A percentile compares a stretch with the other conserved stretches of the same genome.
These are phyloP conservation scores for Apteryx mantelli DNA, from an alignment of 2,113 vertebrate species.

Conservation along the genomic window DNA sequence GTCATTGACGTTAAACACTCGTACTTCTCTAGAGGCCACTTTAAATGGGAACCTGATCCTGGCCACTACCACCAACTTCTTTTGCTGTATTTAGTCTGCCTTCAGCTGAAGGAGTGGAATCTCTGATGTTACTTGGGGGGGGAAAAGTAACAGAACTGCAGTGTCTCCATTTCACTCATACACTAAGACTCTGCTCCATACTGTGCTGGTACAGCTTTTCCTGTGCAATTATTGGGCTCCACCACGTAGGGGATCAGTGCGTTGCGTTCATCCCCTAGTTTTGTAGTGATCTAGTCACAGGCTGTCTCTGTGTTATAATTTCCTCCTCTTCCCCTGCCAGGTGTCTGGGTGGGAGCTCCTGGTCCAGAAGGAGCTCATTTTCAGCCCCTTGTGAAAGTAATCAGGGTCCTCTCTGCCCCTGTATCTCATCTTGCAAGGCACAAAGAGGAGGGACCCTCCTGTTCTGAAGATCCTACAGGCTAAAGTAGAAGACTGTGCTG, in stretches of 20 bases:
- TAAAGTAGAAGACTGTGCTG: background rate
- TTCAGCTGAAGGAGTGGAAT: background rate
- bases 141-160: background rate
- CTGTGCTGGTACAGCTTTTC: background rate
- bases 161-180: background rate
- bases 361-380: background rate
- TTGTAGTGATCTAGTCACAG: background rate
- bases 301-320: background rate
- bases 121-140: background rate
- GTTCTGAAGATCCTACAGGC: background rate
- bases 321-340: background rate
- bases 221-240: background rate
- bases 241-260: background rate
- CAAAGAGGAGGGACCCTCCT: background rate
- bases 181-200: background rate
- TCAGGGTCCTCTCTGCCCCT: background rate
- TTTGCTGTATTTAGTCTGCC: background rate
- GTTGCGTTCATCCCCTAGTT: background rate
- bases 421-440: background rate
- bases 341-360: background rate
- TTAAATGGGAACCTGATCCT: conserved; percentile 24
- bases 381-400: background rate
- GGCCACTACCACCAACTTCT: background rate
- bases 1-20: background rate
- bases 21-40: background rate